Base-by-base conservation (phyloP, 1,140 invertebrate species). In the Rhagoletis zephyria region DNA sequence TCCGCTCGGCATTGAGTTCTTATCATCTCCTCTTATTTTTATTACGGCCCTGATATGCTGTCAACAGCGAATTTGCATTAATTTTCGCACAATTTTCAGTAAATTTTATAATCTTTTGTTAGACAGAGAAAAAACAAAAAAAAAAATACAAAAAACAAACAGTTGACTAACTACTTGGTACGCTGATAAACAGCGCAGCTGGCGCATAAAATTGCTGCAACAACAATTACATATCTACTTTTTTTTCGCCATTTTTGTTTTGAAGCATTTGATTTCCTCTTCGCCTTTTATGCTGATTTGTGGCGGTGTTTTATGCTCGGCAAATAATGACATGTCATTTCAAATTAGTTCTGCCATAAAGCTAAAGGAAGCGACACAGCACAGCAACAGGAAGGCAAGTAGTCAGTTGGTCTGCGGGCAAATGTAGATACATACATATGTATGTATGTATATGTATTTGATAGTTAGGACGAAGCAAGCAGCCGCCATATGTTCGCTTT, bases 321-420 rank as follows among this genome's bases (percentile, higher is more conserved):
- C 45, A 81, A 81, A 81, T 81, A 81, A 81, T 81, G 74, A 30
- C 74, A 81, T 81, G 74, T 56, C 74, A 81, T 81, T 81, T 81
- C n/a, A 81, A 81, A 81, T 81, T 81, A 81, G 74, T 81, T 81
- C 51, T 81, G 48, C 7, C 74, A 51, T 81, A 81, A 81, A 81
- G 74, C 74, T 81, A 30, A 30, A 59, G 74, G 40, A 59, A 81
- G 48, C 74, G 48, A 56, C 67, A 48, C 16, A 19, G 74, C 16
- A 56, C 16, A 56, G 61, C 9, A 63, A 63, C 61, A 14, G 61
- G 61, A 63, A 63, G 48, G 1, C 48, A 42, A 81, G 74, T 77
- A 77, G 70, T 77, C 70, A 77, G 9, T 51, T 51, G 4, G 45
- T n/a, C 48, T 1, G 14, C 5, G 5, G n/a, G n/a, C 67, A 42